phyloP scores from a whole-genome alignment of 2,888 invertebrate genomes.

The Bursaphelenchus okinawaensis region DNA sequence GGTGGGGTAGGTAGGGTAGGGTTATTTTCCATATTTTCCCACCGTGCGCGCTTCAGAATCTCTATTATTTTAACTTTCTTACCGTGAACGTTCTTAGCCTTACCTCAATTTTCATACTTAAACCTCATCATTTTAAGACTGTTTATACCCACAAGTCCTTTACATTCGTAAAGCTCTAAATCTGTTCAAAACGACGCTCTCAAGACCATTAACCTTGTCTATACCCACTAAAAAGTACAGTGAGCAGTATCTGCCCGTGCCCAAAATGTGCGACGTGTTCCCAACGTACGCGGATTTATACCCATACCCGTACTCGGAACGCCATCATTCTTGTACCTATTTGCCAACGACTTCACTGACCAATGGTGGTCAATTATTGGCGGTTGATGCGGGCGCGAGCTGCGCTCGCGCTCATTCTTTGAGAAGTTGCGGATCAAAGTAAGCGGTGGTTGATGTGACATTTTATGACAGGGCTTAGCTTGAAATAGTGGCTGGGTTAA shows the following conservation, averaged over 20 bases:
- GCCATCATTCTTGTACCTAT: not conserved
- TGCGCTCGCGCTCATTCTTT: not conserved
- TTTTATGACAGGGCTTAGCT: too few species aligned
- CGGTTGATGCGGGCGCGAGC: not conserved
- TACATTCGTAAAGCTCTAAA: too few species aligned
- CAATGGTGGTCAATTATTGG: not conserved
- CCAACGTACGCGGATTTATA: not conserved
- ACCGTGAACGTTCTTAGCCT: too few species aligned
- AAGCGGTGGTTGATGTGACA: too few species aligned
- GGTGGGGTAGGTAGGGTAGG: too few species aligned
- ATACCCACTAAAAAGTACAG: constrained; percentile 7
- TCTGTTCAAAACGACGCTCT: constrained; percentile 2
- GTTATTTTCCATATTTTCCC: too few species aligned
- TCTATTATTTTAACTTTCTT: too few species aligned
- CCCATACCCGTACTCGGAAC: not conserved
- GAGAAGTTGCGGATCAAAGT: not conserved
- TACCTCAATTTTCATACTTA: too few species aligned
- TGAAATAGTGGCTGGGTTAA: too few species aligned
- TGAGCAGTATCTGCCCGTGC: not conserved
- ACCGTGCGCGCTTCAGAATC: too few species aligned
- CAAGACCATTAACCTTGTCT: not conserved
- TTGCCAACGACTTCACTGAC: not conserved
- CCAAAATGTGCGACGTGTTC: not conserved
- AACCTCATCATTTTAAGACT: too few species aligned
- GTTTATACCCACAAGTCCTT: too few species aligned